Conservation (phyloP, 2,888 invertebrate species). For the Drepanosiphum platanoidis region DNA sequence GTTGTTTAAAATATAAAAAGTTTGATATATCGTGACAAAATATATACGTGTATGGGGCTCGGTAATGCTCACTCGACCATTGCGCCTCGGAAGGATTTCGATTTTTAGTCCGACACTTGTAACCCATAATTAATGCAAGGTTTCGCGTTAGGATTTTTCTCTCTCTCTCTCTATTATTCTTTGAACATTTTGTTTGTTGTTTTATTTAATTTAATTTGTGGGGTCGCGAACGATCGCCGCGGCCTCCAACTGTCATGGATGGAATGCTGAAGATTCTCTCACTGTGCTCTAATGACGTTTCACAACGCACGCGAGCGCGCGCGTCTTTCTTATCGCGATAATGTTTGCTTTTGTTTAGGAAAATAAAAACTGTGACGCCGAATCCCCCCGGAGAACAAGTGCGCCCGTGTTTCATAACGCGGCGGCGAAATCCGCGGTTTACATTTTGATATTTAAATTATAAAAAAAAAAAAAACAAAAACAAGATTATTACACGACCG, state of each 20-base stretch:
- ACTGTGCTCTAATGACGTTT: constrained; percentile 58
- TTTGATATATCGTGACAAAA: constrained; percentile 42
- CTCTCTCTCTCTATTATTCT: background rate
- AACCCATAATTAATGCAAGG: constrained; percentile 39
- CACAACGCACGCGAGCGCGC: no score
- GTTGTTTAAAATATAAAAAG: background rate
- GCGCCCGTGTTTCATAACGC: constrained; percentile 44
- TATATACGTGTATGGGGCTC: background rate
- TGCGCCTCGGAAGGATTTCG: constrained; percentile 21
- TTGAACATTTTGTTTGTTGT: constrained; percentile 33
- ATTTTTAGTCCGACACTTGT: constrained; percentile 33
- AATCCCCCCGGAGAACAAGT: constrained; percentile 47
- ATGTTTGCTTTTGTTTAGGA: constrained; percentile 59
- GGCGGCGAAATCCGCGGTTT: constrained; percentile 28
- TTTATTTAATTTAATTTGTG: constrained; percentile 48
- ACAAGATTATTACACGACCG: constrained; percentile 50
- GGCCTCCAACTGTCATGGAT: constrained; percentile 50
- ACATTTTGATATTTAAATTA: constrained; percentile 54
- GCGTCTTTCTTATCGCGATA: constrained; percentile 42
- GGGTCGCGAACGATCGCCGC: constrained; percentile 47
- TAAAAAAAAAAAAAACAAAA: constrained; percentile 30
- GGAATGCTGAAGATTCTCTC: constrained; percentile 58
- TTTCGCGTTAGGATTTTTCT: constrained; percentile 20
- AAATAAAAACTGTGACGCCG: constrained; percentile 53
- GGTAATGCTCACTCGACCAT: background rate